phyloP scores from a whole-genome alignment of 2,888 invertebrate species.

The Pammene aurita region DNA sequence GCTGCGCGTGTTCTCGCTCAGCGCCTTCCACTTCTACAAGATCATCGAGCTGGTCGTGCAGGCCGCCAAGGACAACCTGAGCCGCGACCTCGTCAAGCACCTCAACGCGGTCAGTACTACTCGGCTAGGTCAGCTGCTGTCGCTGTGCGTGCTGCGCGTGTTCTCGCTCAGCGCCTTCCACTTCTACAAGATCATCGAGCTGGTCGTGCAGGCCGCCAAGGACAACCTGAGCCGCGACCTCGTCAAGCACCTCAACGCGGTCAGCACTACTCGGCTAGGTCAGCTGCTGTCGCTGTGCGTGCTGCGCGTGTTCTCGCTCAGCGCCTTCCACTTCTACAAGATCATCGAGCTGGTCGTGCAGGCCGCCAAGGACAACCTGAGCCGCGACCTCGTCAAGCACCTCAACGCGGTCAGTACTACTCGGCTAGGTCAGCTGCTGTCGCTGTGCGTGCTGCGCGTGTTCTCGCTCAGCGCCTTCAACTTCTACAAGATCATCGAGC shows the following conservation, averaged over 20 bases:
- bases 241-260: constrained; percentile 96
- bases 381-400: constrained; percentile 96
- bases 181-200: constrained; percentile 95
- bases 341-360: constrained; percentile 97
- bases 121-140: no score
- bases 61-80: constrained; percentile 92
- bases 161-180: background rate
- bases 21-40: constrained; percentile 96
- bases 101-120: constrained; percentile 81
- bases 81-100: constrained; percentile 96
- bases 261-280: constrained; percentile 64
- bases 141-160: background rate
- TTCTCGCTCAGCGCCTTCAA: background rate
- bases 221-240: constrained; percentile 94
- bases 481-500: constrained; percentile 95
- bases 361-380: constrained; percentile 92
- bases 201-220: constrained; percentile 93
- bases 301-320: constrained; percentile 90
- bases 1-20: constrained; percentile 90
- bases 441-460: background rate
- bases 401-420: constrained; percentile 81
- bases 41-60: constrained; percentile 97
- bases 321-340: constrained; percentile 96
- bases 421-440: no score
- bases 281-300: constrained; percentile 87